Evolutionary conservation across 1,140 invertebrate species (phyloP).

Genomic region (Harlomillsia oculata): DNA sequence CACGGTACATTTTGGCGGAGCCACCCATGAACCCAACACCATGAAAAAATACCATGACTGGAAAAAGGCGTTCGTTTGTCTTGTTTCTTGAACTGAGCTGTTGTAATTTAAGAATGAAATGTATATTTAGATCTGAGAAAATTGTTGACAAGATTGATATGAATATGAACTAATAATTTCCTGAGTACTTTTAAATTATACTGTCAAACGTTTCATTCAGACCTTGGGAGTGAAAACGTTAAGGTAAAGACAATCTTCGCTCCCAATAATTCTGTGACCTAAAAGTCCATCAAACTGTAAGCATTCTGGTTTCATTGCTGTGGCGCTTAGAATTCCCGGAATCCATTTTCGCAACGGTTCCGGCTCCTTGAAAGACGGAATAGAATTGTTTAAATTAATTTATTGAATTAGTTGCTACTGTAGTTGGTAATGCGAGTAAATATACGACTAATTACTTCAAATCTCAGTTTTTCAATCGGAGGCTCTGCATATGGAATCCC

Average conservation of each 20-base stretch:
- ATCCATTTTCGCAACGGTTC: too few relatives aligned
- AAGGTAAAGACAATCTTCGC: constrained; percentile 28
- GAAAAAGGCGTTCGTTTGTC: not conserved
- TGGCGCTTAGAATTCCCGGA: too few relatives aligned
- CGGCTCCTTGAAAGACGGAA: too few relatives aligned
- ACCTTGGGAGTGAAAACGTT: constrained; percentile 16
- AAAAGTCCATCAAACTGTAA: constrained; percentile 22
- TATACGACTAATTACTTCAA: constrained; percentile 38
- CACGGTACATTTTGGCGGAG: constrained; percentile 9
- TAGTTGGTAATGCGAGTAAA: not conserved
- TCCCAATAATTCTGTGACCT: constrained; percentile 17
- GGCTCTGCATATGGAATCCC: constrained; percentile 52
- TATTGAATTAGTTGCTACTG: not conserved
- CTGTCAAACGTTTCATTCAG: not conserved
- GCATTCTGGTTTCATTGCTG: too few relatives aligned
- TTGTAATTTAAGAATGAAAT: not conserved
- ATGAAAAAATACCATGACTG: constrained; percentile 10
- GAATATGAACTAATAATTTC: too few relatives aligned
- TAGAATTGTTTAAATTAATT: too few relatives aligned
- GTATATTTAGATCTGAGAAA: not conserved
- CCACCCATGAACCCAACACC: constrained; percentile 17
- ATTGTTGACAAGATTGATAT: not conserved
- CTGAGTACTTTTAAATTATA: not conserved
- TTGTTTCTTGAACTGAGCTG: not conserved
- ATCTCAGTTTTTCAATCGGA: constrained; percentile 48